Evolutionary conservation across 2,113 vertebrate genomes (phyloP), one percentile per base, ranked within the genome.

Genomic region (Tichodroma muraria): DNA sequence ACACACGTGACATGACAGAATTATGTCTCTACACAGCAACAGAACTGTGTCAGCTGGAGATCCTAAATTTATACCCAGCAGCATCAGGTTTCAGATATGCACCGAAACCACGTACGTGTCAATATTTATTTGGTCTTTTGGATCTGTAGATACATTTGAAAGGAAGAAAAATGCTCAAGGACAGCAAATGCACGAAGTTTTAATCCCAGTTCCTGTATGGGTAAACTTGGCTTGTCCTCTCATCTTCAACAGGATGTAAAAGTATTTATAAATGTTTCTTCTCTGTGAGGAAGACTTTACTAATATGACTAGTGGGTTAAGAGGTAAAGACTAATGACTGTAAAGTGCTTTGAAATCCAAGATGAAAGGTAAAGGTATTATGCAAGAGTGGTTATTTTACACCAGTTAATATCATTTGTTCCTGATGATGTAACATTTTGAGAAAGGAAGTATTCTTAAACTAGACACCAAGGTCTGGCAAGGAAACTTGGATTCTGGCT

Each of bases 231-330:
- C 85, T 81, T 30, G 70, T 75, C 10, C 66, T 88, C 60, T 85
- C 45, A 54, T 72, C 37, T 92, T 45, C 57, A 70, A 70, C 56
- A 73, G 91, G 81, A 91, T 77, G 42, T 69, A 49, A 76, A 66
- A 77, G 38, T 49, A 77, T 88, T 85, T 83, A 78, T 87, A 95
- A 87, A 65, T 40, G 14, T 59, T 91, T 85, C 65, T 89, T 85
- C 75, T 80, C 15, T 59, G 45, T 73, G 50, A 91, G 76, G 71
- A 91, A 54, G 79, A 69, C 45, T 71, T 95, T 85, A 93, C 85
- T 96, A 59, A 72, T 94, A 79, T 85, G 93, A 96, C 88, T 88
- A 94, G 45, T 77, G 54, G n/a, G 45, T 90, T 94, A 83, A 90
- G 81, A 88, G 31, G n/a, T 45, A 77, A 66, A 91, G 71, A 88